Percentiles rank a stretch among this genome's conserved stretches.
Evolutionary conservation across 2,797 vertebrate genomes (phyloP).

Genomic region (Anableps anableps): DNA sequence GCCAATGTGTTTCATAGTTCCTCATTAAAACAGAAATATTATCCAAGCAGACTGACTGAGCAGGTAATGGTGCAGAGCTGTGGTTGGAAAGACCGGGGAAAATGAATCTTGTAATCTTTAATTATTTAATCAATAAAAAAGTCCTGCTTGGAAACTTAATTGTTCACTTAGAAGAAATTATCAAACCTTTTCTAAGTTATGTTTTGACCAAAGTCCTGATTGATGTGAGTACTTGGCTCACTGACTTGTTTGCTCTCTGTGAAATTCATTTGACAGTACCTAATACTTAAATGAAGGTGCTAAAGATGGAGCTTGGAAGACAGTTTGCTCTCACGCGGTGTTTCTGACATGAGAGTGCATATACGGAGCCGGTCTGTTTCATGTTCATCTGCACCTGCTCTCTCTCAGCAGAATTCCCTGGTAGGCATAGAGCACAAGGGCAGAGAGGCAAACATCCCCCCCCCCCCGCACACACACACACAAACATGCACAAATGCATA

Average conservation of each 20-base stretch:
- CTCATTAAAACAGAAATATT: neutral
- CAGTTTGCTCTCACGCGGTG: slow-evolving; percentile 34
- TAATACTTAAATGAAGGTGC: slow-evolving; percentile 21
- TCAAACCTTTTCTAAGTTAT: neutral
- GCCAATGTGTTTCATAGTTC: neutral
- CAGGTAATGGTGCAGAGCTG: neutral
- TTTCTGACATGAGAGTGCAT: slow-evolving; percentile 37
- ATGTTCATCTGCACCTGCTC: slow-evolving; percentile 75
- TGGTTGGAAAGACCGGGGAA: neutral
- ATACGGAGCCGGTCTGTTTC: slow-evolving; percentile 46
- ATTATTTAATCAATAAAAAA: neutral
- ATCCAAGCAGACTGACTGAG: neutral
- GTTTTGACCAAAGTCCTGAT: neutral
- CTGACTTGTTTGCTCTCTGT: slow-evolving; percentile 21
- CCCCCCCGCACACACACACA: no score
- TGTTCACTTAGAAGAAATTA: neutral
- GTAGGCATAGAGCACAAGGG: slow-evolving; percentile 55
- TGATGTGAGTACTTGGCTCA: neutral
- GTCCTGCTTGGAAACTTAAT: neutral
- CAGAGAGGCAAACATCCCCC: slow-evolving; percentile 18
- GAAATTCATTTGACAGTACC: slow-evolving; percentile 23
- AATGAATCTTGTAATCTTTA: neutral
- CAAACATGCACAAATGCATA: no score
- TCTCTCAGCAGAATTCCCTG: slow-evolving; percentile 51
- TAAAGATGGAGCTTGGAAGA: slow-evolving; percentile 27